Base-by-base conservation (phyloP, 2,113 vertebrate species). In the Sinocyclocheilus anophthalmus region DNA sequence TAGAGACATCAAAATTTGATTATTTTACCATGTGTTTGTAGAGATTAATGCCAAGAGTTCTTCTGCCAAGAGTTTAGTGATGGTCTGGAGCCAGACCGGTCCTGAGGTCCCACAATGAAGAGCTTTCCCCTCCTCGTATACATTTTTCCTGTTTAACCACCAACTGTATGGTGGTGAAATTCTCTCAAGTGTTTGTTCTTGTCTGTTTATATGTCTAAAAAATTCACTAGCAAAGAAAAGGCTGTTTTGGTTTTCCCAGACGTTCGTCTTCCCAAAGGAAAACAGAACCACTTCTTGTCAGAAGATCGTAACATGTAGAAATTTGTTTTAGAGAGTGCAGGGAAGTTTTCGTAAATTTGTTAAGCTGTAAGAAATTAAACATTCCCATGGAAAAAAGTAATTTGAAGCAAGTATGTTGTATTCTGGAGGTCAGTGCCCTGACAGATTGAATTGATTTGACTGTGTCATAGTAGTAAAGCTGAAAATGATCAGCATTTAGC, bases 191-290 rank as follows among this genome's bases (percentile, higher is more conserved):
- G 9, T 12, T 67, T 53, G 2, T 24, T 22, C 5, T 65, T 24
- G 14, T 12, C 20, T n/a, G 16, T 48, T 70, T 83, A n/a, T 75
- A 57, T 11, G 22, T 61, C 22, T 61, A 61, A 22, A 61, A 61
- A 3, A 61, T 14, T 61, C 37, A 73, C 37, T 42, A 87, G 84
- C 22, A 83, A 48, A 76, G 20, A 11, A 72, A 72, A 72, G 33
- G 1, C 69, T 5, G 69, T 73, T 42, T 72, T 72, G 20, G 69
- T 22, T 42, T 73, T n/a, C 37, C 69, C 70, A 76, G 87, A 94
- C 93, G 85, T 88, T 92, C 91, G 84, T 78, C 72, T 91, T 83
- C 30, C 20, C 90, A 92, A 93, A 93, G 92, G 10, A 94, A 93
- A 90, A 86, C 16, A 42, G 18, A 72, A 72, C 9, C 9, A 5